Evolutionary conservation across 2,888 invertebrate species (phyloP).

Genomic region (Cerastoderma edule): DNA sequence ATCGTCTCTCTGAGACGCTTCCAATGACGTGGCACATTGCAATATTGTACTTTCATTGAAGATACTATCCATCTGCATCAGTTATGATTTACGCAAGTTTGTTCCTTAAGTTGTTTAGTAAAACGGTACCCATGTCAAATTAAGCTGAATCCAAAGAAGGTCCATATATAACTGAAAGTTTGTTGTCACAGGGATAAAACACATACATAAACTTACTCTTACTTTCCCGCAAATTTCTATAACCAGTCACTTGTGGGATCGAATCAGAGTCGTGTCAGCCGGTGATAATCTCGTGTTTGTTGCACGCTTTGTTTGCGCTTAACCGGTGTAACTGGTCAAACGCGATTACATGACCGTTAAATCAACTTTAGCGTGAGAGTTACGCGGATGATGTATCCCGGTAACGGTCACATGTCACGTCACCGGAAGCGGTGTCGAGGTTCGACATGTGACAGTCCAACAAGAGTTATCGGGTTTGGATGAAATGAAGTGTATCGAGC

Average conservation of each 20-base stretch:
- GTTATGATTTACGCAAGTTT: no score
- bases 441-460: constrained; percentile 9
- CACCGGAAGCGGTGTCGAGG: constrained; percentile 12
- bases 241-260: not conserved
- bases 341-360: constrained; percentile 50
- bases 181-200: no score
- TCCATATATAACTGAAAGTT: no score
- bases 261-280: not conserved
- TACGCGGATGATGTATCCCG: constrained; percentile 21
- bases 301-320: constrained; percentile 11
- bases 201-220: no score
- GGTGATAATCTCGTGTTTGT: constrained; percentile 1
- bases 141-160: no score
- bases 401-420: constrained; percentile 27
- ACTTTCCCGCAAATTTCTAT: not conserved
- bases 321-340: constrained; percentile 25
- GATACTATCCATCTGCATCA: no score
- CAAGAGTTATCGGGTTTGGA: constrained; percentile 13
- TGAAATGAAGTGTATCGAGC: not conserved
- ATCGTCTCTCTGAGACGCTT: no score
- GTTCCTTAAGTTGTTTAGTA: no score
- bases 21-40: no score
- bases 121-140: no score
- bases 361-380: constrained; percentile 40
- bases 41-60: no score